Base-by-base conservation (phyloP, 1,140 invertebrate species). In the Cherax destructor region DNA sequence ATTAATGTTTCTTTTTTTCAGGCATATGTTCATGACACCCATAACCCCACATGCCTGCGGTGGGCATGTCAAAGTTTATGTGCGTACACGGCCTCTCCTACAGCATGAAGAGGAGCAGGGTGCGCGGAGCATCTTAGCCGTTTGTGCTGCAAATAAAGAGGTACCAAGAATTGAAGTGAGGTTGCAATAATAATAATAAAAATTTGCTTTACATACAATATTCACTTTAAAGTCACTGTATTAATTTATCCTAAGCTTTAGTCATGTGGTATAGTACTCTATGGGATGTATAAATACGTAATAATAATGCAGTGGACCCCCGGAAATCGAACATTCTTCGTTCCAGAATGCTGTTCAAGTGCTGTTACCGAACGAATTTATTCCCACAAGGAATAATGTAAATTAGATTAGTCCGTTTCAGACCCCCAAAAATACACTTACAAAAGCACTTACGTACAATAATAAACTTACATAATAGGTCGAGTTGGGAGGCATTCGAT, bases 61-160 rank as follows among this genome's bases (percentile, higher is more conserved):
- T 61, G 85, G 50, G 86, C 11, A 56, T 41, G 87, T 88, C 61
- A 81, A 59, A n/a, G 87, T 88, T 24, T 88, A 83, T 83, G 87
- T 74, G 9, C 61, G 87, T 9, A 83, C 61, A 13, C 59, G 87
- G n/a, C 87, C 87, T 30, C 47, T 88, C 18, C 79, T 88, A 5
- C 49, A 24, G 13, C 9, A 24, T 41, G 87, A 88, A 56, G 2
- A 52, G 16, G n/a, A 77, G 9, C n/a, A 76, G 3, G 78, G 65
- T 24, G 78, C 78, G 11, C 50, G n/a, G 18, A 81, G 18, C 72
- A 74, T 83, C 49, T 59, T 88, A 10, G 41, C 9, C 3, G 61
- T 83, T 18, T 52, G 47, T 16, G 11, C 78, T 16, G 16, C 30
- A 30, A 21, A 81, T 41, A 88, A 81, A 24, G 41, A 88, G 77